These are phyloP conservation scores for Jacana jacana DNA, from an alignment of 2,113 vertebrate genomes.

Conservation along the genomic window DNA sequence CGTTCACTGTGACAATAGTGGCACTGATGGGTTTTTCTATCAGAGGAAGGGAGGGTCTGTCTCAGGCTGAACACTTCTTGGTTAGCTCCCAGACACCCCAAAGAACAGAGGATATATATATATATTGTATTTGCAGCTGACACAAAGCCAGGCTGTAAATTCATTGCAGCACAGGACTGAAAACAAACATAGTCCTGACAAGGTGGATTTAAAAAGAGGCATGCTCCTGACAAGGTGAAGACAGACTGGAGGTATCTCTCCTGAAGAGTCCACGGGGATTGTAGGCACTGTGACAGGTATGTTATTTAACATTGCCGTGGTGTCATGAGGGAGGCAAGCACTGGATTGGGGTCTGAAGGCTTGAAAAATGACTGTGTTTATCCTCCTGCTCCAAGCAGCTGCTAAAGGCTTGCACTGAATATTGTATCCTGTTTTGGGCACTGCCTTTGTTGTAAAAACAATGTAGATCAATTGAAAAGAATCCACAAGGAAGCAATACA, in stretches of 20 bases:
- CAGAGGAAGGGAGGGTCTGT: not conserved
- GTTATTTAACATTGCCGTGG: not conserved
- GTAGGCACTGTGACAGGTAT: not conserved
- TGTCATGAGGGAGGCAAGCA: not conserved
- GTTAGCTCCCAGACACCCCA: not conserved
- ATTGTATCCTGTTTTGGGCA: not conserved
- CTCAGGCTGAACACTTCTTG: not conserved
- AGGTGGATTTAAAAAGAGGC: not conserved
- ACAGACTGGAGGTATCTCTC: not conserved
- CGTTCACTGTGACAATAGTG: not conserved
- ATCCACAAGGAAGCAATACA: not conserved
- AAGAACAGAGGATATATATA: not conserved
- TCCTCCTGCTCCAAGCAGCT: not conserved
- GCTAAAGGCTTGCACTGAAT: not conserved
- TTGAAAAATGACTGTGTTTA: not conserved
- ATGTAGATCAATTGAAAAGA: not conserved
- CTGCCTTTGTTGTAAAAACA: not conserved
- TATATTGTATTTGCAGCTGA: not conserved
- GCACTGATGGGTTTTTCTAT: not conserved
- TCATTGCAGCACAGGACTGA: not conserved
- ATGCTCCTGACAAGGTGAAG: not conserved
- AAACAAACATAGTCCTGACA: not conserved
- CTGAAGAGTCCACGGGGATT: not conserved
- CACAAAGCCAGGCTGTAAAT: not conserved
- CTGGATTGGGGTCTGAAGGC: not conserved